A percentile compares a stretch with the other conserved stretches of the same genome.
Conservation (phyloP, 2,888 invertebrate genomes). For the Salpingus planirostris region DNA sequence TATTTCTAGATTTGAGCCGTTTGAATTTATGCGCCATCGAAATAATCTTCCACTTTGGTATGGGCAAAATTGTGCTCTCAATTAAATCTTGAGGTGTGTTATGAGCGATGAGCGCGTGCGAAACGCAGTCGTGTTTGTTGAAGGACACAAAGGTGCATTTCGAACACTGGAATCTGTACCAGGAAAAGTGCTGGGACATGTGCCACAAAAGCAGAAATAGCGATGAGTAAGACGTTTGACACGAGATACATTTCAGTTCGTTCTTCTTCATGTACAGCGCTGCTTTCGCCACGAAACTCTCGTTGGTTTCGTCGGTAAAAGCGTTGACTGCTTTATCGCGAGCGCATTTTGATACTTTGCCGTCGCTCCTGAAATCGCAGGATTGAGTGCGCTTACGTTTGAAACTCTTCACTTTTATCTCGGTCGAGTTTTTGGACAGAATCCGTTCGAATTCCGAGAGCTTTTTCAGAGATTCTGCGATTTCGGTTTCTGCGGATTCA, state of each 20-base stretch:
- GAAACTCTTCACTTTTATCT: background rate
- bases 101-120: constrained; percentile 56
- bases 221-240: constrained; percentile 44
- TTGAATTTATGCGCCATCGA: constrained; percentile 28
- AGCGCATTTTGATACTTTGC: too few relatives aligned
- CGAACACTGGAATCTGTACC: constrained; percentile 68
- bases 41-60: constrained; percentile 31
- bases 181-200: constrained; percentile 58
- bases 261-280: constrained; percentile 39
- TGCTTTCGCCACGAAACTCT: constrained; percentile 17
- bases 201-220: constrained; percentile 49
- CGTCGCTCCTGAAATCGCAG: background rate
- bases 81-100: constrained; percentile 46
- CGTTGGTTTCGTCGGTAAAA: constrained; percentile 7
- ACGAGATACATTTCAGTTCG: constrained; percentile 46
- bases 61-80: constrained; percentile 32
- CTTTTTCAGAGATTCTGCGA: too few relatives aligned
- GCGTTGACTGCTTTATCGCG: background rate
- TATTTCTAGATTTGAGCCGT: background rate
- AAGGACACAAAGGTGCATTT: constrained; percentile 63
- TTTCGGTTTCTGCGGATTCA: too few relatives aligned
- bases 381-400: background rate
- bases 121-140: constrained; percentile 53
- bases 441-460: background rate
- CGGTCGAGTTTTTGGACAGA: background rate